These are phyloP conservation scores for Rhyacophila evoluta DNA, from an alignment of 2,888 invertebrate species.

Conservation along the genomic window DNA sequence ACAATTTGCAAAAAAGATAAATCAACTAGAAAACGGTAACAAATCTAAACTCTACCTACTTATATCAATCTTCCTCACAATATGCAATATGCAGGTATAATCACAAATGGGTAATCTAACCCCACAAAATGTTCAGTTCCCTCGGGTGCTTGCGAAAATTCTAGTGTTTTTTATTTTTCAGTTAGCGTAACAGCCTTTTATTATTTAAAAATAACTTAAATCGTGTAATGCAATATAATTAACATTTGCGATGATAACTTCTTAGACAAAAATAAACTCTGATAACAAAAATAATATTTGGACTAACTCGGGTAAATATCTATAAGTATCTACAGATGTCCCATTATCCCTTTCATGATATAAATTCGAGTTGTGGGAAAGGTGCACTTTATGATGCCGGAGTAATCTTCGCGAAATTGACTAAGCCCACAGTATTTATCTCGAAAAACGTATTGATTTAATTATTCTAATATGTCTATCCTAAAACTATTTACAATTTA, in stretches of 20 bases:
- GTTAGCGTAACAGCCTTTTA: constrained; percentile 50
- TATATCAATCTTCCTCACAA: constrained; percentile 43
- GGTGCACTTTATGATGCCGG: not conserved
- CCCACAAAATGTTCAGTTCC: constrained; percentile 42
- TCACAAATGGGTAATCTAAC: constrained; percentile 41
- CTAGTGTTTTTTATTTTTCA: constrained; percentile 9
- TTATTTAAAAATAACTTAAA: constrained; percentile 42
- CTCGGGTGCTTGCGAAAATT: not conserved
- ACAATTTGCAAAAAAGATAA: constrained; percentile 37
- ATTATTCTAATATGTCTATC: not conserved
- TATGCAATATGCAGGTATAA: constrained; percentile 48
- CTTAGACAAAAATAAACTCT: constrained; percentile 49
- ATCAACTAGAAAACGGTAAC: constrained; percentile 50
- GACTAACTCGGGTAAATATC: constrained; percentile 12
- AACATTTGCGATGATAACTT: constrained; percentile 43
- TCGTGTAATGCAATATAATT: constrained; percentile 46
- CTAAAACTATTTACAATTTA: not conserved
- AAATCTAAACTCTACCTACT: constrained; percentile 51
- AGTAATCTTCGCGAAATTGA: not conserved
- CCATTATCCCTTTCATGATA: not conserved
- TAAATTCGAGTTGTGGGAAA: not conserved
- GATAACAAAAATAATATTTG: constrained; percentile 28
- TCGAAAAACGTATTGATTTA: not conserved
- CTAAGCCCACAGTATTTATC: not conserved
- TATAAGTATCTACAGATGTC: constrained; percentile 3